A percentile compares a stretch with the other conserved stretches of the same genome.
Evolutionary conservation across 2,888 invertebrate species (phyloP).

Genomic region (Galeopsomyia nigrocyanea): DNA sequence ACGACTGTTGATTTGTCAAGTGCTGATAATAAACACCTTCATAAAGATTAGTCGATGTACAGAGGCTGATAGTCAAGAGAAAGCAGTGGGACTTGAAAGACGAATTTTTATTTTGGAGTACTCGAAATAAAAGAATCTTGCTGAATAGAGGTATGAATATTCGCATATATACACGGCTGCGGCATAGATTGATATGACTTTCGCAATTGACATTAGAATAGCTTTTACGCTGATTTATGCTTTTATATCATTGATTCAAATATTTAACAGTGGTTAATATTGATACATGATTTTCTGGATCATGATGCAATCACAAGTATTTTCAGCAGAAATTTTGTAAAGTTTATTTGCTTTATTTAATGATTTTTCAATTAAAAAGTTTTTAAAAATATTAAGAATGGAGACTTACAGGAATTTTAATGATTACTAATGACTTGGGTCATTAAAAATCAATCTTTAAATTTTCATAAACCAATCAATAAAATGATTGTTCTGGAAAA

Average conservation of each 20-base stretch:
- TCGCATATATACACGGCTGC: too few relatives aligned
- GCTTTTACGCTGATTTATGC: background rate
- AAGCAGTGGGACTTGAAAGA: background rate
- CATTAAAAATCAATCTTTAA: background rate
- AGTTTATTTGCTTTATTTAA: too few relatives aligned
- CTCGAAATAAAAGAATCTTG: background rate
- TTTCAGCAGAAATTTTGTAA: too few relatives aligned
- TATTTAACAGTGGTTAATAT: constrained; percentile 2
- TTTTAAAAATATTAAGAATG: too few relatives aligned
- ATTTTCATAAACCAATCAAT: too few relatives aligned
- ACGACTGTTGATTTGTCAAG: constrained; percentile 6
- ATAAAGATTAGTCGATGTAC: constrained; percentile 9
- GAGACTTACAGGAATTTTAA: background rate
- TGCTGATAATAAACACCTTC: constrained; percentile 23
- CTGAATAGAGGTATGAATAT: constrained; percentile 22
- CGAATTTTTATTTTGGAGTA: background rate
- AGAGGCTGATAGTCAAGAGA: background rate
- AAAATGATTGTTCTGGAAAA: too few relatives aligned
- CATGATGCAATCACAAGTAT: too few relatives aligned
- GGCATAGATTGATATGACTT: constrained; percentile 39
- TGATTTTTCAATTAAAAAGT: too few relatives aligned
- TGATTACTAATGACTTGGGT: constrained; percentile 10
- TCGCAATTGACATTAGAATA: constrained; percentile 20
- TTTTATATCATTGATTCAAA: background rate
- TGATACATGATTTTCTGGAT: too few relatives aligned